Conservation (phyloP, 2,888 invertebrate genomes). For the Carcina quercana region DNA sequence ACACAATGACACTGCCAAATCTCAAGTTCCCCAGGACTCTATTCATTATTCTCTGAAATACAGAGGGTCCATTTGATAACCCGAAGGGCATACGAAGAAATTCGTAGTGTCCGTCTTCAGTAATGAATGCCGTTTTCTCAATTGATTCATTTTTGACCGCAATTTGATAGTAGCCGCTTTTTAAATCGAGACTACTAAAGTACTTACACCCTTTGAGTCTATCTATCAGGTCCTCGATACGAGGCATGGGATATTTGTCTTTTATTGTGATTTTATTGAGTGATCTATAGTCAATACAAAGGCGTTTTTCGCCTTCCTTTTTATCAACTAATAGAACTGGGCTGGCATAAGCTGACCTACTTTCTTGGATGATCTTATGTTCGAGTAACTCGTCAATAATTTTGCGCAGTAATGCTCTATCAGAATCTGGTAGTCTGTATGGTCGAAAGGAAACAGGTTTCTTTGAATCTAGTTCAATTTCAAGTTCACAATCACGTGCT, state of each 20-base stretch:
- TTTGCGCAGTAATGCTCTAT: background rate
- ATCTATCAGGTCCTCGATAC: conserved; percentile 30
- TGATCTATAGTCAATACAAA: conserved; percentile 19
- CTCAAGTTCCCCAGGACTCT: conserved; percentile 10
- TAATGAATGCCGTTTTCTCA: conserved; percentile 30
- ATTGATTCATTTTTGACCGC: conserved; percentile 8
- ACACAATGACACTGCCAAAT: conserved; percentile 12
- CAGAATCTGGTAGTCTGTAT: conserved; percentile 1
- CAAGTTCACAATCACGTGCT: conserved; percentile 14
- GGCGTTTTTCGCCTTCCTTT: conserved; percentile 18
- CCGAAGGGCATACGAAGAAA: conserved; percentile 23
- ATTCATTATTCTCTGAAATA: conserved; percentile 17
- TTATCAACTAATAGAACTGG: conserved; percentile 14
- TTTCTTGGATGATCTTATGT: conserved; percentile 1
- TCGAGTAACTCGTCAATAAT: conserved; percentile 1
- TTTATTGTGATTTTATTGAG: conserved; percentile 19
- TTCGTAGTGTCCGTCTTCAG: conserved; percentile 28
- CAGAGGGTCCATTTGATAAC: conserved; percentile 22
- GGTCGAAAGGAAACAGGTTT: conserved; percentile 1
- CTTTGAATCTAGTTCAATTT: background rate
- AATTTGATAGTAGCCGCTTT: conserved; percentile 1
- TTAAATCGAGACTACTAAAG: conserved; percentile 17
- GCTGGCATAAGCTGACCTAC: conserved; percentile 1
- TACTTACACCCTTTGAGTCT: conserved; percentile 18
- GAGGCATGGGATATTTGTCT: conserved; percentile 23